Evolutionary conservation across 2,113 vertebrate species (phyloP), one percentile per base, ranked within the genome.

Genomic region (Rhea pennata): DNA sequence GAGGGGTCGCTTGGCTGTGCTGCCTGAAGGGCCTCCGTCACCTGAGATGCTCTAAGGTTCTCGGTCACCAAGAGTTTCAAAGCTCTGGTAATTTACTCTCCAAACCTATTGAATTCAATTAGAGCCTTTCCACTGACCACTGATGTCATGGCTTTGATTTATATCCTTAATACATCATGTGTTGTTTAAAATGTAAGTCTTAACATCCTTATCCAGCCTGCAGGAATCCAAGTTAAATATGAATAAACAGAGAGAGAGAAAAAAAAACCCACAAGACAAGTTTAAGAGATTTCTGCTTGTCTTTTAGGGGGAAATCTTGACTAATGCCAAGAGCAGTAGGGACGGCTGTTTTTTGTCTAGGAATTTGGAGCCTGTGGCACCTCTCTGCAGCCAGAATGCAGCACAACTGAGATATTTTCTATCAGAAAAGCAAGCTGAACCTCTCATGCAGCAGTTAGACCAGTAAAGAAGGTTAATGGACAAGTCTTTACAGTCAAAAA

Each of bases 61-160:
- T 88, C 71, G 16, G 16, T 83, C 46, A 73, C 12, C 44, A 78
- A 50, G 66, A 72, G 54, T 88, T 92, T 86, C 2, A 20, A 83
- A 46, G 67, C 9, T 78, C 44, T 67, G 4, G 59, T 83, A 77
- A n/a, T 48, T 90, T 67, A 40, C 21, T 14, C 69, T 85, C 78
- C 51, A 70, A 92, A 82, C 58, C 59, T 62, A 84, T 36, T 80
- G 82, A 93, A 77, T 92, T 53, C 75, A 73, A n/a, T 31, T 44
- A 86, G 39, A 91, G 36, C 50, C 50, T 93, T 96, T 94, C 86
- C 84, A 87, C 64, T 94, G 91, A 93, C 88, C 36, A 6, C 36
- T 36, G 36, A 36, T 6, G 87, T 94, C 66, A 89, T 82, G 86
- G 76, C 70, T 82, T 84, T 94, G 87, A 95, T 93, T 95, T 93